Base-by-base conservation (phyloP, 2,797 vertebrate genomes). In the Sandelia bainsii region DNA sequence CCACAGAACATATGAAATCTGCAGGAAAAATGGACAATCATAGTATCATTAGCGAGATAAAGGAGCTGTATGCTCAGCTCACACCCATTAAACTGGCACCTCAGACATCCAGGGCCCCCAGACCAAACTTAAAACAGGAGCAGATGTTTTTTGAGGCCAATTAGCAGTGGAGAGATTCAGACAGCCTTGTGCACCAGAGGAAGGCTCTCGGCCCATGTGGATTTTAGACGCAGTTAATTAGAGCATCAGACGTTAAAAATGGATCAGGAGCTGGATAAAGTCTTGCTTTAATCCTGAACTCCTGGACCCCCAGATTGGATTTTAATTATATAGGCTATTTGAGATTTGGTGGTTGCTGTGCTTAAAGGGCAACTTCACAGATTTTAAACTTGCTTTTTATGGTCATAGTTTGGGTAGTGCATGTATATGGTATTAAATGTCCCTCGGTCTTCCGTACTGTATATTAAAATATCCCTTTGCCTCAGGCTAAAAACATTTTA, bases 111-210 rank as follows among this genome's bases (percentile, higher is more conserved):
- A 69, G 82, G 68, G 75, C 77, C 70, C 42, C 74, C 71, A 75
- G 76, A 46, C 82, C 82, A 83, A 85, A 72, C 72, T 83, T 87
- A 84, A 90, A 91, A 82, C 87, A 76, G 75, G 84, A 91, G 91
- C 93, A 93, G 90, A 92, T 93, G 93, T 92, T 92, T 80, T 83
- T 44, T 72, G 68, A 75, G 69, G 87, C 91, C 87, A 93, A 93
- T 93, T 93, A 93, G 86, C 70, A 81, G 62, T 23, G 11, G 50
- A 76, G 74, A 57, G 71, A 86, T 60, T 69, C 70, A 80, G 83
- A 84, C 83, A 84, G 84, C 84, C 76, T 70, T 59, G 74, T 68
- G 73, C 85, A 82, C 84, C 80, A 63, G 83, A 90, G 89, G 91
- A 87, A 73, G 82, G 73, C 83, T 83, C 72, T 73, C 45, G 62